These are phyloP conservation scores for Sebastes dallii DNA, from an alignment of 2,797 vertebrate species.

Conservation along the genomic window DNA sequence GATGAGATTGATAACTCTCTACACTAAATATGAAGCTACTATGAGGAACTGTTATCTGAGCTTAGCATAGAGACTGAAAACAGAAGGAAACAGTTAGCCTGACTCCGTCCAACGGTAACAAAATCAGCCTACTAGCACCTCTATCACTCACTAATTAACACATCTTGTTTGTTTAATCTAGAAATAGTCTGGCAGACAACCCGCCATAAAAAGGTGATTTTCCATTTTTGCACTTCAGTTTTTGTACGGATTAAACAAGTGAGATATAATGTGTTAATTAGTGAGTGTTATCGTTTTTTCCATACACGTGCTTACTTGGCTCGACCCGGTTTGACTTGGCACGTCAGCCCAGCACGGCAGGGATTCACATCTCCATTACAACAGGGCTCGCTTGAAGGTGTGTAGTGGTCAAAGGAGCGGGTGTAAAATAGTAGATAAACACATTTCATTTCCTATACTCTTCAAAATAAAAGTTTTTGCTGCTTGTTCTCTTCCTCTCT, in stretches of 20 bases:
- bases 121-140: not conserved
- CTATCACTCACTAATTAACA: not conserved
- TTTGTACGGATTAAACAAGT: not conserved
- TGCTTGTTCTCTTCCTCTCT: too few species aligned
- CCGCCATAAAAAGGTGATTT: not conserved
- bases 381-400: too few species aligned
- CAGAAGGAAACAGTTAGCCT: too few species aligned
- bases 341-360: too few species aligned
- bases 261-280: not conserved
- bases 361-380: too few species aligned
- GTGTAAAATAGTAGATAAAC: too few species aligned
- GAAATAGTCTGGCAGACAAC: not conserved
- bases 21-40: not conserved
- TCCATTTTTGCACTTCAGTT: not conserved
- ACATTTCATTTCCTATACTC: too few species aligned
- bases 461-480: too few species aligned
- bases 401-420: too few species aligned
- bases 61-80: not conserved
- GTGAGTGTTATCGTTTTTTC: not conserved
- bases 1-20: not conserved
- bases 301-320: too few species aligned
- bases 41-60: not conserved
- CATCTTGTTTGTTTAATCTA: not conserved
- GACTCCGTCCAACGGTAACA: not conserved
- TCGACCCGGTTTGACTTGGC: too few species aligned